Base-by-base conservation (phyloP, 1,140 invertebrate species). In the Drosophila ohnishii region DNA sequence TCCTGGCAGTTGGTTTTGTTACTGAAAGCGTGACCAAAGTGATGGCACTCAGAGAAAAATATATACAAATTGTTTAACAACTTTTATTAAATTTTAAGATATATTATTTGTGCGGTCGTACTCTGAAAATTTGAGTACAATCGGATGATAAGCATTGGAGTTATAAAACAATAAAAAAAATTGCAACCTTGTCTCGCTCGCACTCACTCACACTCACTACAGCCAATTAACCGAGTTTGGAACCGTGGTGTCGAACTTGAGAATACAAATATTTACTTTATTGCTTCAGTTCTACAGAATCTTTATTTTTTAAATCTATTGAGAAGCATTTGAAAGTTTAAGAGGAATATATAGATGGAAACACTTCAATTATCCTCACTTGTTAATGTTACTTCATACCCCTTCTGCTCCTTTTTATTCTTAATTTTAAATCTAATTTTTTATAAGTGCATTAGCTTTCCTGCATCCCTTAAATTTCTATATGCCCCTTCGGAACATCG, bases 21-120 rank as follows among this genome's bases (percentile, higher is more conserved):
- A 22, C 50, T 22, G 32, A 16, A 47, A 60, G 62, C 78, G 42
- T 72, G 71, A 81, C 74, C 60, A 67, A 58, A 63, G 58, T 53
- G 11, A 14, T 7, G 11, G 3, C 19, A 65, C 60, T 64, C 6
- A 0, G 28, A 60, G 22, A 60, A 60, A 59, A n/a, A 16, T 28
- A 28, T 28, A 28, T 28, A 28, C 5, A 28, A 28, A 28, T 28
- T 28, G 5, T 0, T 28, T 0, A 28, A 28, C 25, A 2, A 44
- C 0, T 11, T 19, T 6, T 0, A 45, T 45, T 22, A 7, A 22
- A 13, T 19, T 22, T 13, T 3, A 6, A 5, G 2, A 22, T 22
- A 7, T 22, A 16, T 40, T 40, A n/a, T 16, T 42, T 2, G 3
- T 19, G 4, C 1, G 4, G 5, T 10, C 40, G 3, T 42, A 10